Conservation (phyloP, 23 tunicate genomes). For the Aplidium turbinatum region DNA sequence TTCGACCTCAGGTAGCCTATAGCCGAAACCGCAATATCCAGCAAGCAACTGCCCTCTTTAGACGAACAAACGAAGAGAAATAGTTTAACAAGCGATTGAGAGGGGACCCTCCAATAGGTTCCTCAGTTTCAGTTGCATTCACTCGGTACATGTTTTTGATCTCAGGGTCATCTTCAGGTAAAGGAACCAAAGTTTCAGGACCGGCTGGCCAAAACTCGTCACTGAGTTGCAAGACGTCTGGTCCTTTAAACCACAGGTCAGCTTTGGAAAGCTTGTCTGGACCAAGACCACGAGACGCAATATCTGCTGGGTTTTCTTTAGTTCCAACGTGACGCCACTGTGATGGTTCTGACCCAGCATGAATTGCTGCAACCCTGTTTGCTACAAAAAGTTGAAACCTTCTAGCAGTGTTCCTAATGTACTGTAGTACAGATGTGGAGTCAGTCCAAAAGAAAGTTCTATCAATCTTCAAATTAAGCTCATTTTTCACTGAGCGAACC, state of each 20-base stretch:
- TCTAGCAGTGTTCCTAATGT: conserved; percentile 6
- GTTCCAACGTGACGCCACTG: conserved; percentile 40
- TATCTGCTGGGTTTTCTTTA: conserved; percentile 11
- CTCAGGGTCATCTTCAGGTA: too few species aligned
- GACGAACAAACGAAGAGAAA: too few species aligned
- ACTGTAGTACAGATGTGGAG: conserved; percentile 32
- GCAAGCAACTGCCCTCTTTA: too few species aligned
- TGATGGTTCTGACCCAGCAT: neutral
- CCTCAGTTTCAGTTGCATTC: too few species aligned
- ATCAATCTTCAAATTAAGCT: neutral
- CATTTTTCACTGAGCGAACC: neutral
- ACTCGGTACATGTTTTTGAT: too few species aligned
- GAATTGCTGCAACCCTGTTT: conserved; percentile 26
- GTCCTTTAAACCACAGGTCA: neutral
- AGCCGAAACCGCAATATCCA: too few species aligned
- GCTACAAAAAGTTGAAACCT: conserved; percentile 29
- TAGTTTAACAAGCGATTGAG: too few species aligned
- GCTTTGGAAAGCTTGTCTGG: conserved; percentile 6
- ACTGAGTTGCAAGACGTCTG: conserved; percentile 12
- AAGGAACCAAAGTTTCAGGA: too few species aligned
- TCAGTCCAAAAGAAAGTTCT: conserved; percentile 30
- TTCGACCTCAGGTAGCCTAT: too few species aligned
- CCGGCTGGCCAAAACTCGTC: too few species aligned
- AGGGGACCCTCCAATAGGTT: too few species aligned
- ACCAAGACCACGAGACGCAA: neutral